Evolutionary conservation across 2,888 invertebrate genomes (phyloP), one percentile per base, ranked within the genome.

Genomic region (Laothoe populi): DNA sequence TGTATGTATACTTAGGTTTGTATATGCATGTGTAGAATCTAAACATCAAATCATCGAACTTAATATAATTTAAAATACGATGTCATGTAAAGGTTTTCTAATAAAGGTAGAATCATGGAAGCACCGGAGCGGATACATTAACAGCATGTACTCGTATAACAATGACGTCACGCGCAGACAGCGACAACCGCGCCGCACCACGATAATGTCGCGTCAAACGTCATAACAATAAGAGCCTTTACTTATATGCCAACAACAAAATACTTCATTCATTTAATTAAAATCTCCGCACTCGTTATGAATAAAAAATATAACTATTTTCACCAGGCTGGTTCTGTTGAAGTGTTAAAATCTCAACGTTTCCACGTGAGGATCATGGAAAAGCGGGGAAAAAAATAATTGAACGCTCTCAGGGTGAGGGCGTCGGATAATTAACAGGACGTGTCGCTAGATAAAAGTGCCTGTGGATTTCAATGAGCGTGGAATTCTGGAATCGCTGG

Each of bases 331-430:
- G 84, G 85, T 84, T 83, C 89, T 88, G 86, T 88, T 92, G 88
- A 86, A 91, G 91, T 91, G 90, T 88, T 90, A 90, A 92, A 92
- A 92, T 88, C 90, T 91, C 92, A 85, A 86, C 92, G 85, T 87
- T 90, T 90, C 84, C 86, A 89, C 84, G 81, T 81, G 88, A 87
- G 89, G 84, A 87, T 87, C 85, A 87, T 83, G 85, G 81, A 86
- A 88, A 85, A 84, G 84, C 79, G 83, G 82, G 81, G 71, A 80
- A 88, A 89, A 84, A 86, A 90, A 90, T 88, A 92, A 91, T 90
- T 91, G 88, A 90, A 89, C 89, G 81, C 87, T 86, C 87, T 82
- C 83, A 76, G 83, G 80, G 77, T 75, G 86, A 88, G 90, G 87
- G 90, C 86, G 87, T 82, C 71, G 84, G 87, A 91, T 92, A 91